Evolutionary conservation across 2,113 vertebrate genomes (phyloP).

Genomic region (Pyxicephalus adspersus): DNA sequence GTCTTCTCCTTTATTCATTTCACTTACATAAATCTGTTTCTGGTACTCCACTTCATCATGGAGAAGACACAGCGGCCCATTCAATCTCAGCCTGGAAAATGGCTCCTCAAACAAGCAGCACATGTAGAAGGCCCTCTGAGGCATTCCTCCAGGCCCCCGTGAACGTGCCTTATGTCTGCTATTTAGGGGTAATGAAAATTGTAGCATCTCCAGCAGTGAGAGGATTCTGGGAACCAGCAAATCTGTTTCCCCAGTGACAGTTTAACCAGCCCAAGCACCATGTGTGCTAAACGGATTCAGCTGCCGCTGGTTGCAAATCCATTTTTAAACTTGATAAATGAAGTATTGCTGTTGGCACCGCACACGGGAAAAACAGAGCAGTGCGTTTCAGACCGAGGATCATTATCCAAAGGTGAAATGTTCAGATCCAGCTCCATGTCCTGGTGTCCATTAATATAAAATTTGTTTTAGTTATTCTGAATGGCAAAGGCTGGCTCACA

Average conservation of each 20-base stretch:
- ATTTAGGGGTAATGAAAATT: conserved; percentile 48
- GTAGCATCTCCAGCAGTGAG: conserved; percentile 44
- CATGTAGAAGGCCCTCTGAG: conserved; percentile 32
- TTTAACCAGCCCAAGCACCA: conserved; percentile 40
- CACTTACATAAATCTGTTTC: conserved; percentile 8
- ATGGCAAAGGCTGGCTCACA: neutral
- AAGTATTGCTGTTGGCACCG: neutral
- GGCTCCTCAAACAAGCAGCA: conserved; percentile 38
- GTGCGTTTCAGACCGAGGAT: neutral
- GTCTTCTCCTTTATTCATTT: conserved; percentile 10
- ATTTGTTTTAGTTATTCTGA: neutral
- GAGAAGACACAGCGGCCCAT: neutral
- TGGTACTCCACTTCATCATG: conserved; percentile 11
- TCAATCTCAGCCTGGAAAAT: conserved; percentile 11
- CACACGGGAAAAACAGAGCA: conserved; percentile 11
- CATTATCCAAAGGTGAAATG: neutral
- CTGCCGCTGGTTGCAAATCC: conserved; percentile 40
- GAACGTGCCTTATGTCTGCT: conserved; percentile 44
- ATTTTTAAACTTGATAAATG: conserved; percentile 50
- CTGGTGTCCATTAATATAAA: neutral
- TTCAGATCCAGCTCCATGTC: rapidly evolving
- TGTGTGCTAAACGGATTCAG: conserved; percentile 45
- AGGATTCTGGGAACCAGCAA: conserved; percentile 1
- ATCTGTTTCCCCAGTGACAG: conserved; percentile 33
- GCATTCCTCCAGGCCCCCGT: conserved; percentile 13